phyloP scores from a whole-genome alignment of 1,140 invertebrate species.

The Cherax destructor region DNA sequence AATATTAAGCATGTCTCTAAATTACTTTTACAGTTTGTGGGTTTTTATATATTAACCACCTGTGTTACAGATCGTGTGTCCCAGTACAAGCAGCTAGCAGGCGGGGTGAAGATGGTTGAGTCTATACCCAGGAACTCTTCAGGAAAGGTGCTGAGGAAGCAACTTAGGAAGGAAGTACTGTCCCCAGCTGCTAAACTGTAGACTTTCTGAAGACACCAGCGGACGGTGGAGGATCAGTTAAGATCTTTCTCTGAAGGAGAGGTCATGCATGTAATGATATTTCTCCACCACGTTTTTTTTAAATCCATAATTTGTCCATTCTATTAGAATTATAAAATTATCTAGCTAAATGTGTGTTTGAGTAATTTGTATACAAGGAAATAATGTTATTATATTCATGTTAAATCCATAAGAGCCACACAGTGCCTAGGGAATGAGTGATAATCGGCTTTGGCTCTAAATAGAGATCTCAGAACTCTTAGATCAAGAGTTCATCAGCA shows the following conservation, averaged over 20 bases:
- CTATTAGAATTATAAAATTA: too few species aligned
- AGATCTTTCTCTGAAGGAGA: not conserved
- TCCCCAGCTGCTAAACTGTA: slow-evolving; percentile 7
- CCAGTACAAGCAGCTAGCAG: slow-evolving; percentile 73
- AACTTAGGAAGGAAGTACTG: slow-evolving; percentile 73
- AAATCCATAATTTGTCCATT: too few species aligned
- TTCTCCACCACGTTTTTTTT: too few species aligned
- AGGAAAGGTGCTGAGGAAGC: slow-evolving; percentile 84
- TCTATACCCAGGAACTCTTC: slow-evolving; percentile 84
- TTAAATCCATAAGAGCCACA: too few species aligned
- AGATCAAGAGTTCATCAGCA: too few species aligned
- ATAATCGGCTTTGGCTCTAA: too few species aligned
- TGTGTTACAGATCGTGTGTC: slow-evolving; percentile 62
- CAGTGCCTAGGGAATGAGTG: too few species aligned
- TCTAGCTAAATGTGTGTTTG: too few species aligned
- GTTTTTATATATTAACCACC: not conserved
- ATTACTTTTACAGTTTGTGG: not conserved
- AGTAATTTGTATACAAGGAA: too few species aligned
- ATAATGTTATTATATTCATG: too few species aligned
- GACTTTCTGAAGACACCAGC: not conserved
- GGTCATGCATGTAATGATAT: too few species aligned
- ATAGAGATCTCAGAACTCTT: too few species aligned
- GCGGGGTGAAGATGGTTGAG: slow-evolving; percentile 81
- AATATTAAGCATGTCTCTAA: not conserved
- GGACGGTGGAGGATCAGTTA: not conserved